phyloP scores from a whole-genome alignment of 2,797 vertebrate species.

The Muraenolepis orangiensis region DNA sequence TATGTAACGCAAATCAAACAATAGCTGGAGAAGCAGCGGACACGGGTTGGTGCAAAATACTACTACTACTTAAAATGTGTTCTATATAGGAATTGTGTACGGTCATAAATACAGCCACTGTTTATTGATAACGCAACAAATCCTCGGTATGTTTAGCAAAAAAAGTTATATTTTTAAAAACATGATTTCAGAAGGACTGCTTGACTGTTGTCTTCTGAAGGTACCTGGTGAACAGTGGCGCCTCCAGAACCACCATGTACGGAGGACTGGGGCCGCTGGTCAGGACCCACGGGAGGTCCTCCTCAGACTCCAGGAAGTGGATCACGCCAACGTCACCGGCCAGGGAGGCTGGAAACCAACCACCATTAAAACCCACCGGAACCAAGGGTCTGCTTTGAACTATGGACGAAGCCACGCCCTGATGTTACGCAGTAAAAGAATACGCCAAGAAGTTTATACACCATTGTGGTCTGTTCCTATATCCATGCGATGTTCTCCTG shows the following conservation, averaged over 20 bases:
- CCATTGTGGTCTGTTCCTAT: background rate
- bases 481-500: background rate
- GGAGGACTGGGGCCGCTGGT: conserved; percentile 81
- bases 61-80: too few relatives aligned
- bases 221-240: conserved; percentile 83
- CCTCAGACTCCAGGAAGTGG: conserved; percentile 82
- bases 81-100: background rate
- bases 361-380: background rate
- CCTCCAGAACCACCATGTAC: conserved; percentile 87
- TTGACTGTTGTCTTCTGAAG: background rate
- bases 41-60: background rate
- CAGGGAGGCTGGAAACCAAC: conserved; percentile 77
- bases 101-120: background rate
- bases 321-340: conserved; percentile 90
- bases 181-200: background rate
- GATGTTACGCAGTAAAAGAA: background rate
- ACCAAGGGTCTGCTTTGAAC: background rate
- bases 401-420: background rate
- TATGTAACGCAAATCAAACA: background rate
- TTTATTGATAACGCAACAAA: background rate
- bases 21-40: background rate
- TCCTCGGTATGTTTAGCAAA: background rate
- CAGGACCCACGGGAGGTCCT: conserved; percentile 85
- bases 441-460: background rate
- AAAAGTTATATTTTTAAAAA: background rate